Percentiles rank a stretch among this genome's conserved stretches.
These are phyloP conservation scores for Diaphora mendica DNA, from an alignment of 2,888 invertebrate species.

Conservation along the genomic window DNA sequence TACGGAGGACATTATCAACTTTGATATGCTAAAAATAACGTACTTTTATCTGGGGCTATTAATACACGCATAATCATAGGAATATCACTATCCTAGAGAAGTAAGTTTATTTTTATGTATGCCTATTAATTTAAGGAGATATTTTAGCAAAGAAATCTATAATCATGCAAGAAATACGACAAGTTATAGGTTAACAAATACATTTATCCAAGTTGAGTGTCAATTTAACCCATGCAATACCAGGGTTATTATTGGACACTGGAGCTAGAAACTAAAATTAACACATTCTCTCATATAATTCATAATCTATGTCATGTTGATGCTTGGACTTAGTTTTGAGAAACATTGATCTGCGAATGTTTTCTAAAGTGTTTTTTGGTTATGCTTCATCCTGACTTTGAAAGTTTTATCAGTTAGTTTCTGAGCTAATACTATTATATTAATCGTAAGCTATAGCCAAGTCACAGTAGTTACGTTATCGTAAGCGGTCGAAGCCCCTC, in stretches of 20 bases:
- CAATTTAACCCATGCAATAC: conserved; percentile 31
- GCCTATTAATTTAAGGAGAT: background rate
- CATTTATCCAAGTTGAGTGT: conserved; percentile 28
- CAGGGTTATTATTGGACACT: conserved; percentile 41
- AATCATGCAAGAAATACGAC: background rate
- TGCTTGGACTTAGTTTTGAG: conserved; percentile 11
- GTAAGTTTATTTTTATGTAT: conserved; percentile 12
- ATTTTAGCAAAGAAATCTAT: background rate
- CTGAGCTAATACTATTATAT: conserved; percentile 57
- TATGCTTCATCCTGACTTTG: background rate
- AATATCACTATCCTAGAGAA: conserved; percentile 51
- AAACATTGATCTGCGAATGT: background rate
- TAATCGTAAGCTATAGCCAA: conserved; percentile 46
- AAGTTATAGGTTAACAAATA: background rate
- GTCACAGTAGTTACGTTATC: conserved; percentile 68
- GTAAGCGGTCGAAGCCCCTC: conserved; percentile 79
- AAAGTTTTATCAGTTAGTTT: conserved; percentile 45
- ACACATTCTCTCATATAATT: conserved; percentile 32
- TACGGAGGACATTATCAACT: conserved; percentile 69
- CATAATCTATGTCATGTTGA: conserved; percentile 30
- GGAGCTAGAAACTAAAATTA: conserved; percentile 46
- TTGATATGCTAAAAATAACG: conserved; percentile 78
- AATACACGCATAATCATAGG: conserved; percentile 59
- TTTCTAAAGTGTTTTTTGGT: background rate
- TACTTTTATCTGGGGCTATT: conserved; percentile 56